Base-by-base conservation (phyloP, 2,797 vertebrate genomes). In the Molossus alvarezi region DNA sequence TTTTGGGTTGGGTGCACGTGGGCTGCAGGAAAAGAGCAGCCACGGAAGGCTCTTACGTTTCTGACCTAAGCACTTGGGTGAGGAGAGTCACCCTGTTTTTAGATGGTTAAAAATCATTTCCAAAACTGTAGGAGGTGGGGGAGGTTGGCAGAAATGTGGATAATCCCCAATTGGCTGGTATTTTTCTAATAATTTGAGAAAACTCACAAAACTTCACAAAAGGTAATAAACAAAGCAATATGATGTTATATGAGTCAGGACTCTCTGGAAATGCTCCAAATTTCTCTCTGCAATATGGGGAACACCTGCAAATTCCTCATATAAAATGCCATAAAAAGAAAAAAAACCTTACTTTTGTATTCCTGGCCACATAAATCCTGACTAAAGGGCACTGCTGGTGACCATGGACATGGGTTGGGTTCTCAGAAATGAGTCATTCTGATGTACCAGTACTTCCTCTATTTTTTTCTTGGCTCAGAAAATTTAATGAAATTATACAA, bases 401-500 rank as follows among this genome's bases (percentile, higher is more conserved):
- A 79, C 21, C 17, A 18, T 37, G 53, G 55, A 12, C 81, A 71
- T 12, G 11, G 58, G 21, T 1, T 62, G 82, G 88, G 8, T 64
- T 83, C 41, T 80, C 69, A 90, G 65, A 81, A 21, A 60, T 57
- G 65, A 91, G 55, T 88, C 79, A 41, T 8, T 81, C 79, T 91
- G 27, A 75, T 85, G 81, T 62, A 60, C 33, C 82, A 73, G 27
- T 33, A 55, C 92, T 89, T 92, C 73, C 81, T 97, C 86, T 95
- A 87, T 94, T 97, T 96, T 95, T 95, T 82, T 86, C 53, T 96
- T 95, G 84, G 84, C 95, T 97, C 73, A 77, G 90, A 88, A 96
- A 97, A 97, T 93, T 90, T 96, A 95, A 97, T 97, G 87, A 97
- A 97, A 97, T 97, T 97, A 97, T 97, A 97, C 96, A 98, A 98